Percentiles rank a stretch among this genome's conserved stretches.
phyloP scores from a whole-genome alignment of 2,113 vertebrate genomes.

The Nerophis ophidion region DNA sequence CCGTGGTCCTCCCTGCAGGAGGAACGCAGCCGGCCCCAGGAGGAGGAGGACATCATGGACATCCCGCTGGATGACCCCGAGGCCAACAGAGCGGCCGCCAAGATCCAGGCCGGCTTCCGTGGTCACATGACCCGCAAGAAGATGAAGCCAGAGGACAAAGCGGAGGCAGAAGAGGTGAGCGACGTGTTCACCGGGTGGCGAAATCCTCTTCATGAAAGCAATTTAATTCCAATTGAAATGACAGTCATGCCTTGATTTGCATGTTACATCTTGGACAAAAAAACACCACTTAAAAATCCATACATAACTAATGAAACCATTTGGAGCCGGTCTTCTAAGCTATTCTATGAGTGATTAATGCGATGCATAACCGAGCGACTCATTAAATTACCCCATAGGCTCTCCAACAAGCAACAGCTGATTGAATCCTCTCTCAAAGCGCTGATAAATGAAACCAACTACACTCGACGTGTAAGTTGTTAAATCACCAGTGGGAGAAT shows the following conservation, averaged over 20 bases:
- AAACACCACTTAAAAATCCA: constrained; percentile 28
- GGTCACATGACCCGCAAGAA: constrained; percentile 99
- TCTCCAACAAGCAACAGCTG: constrained; percentile 31
- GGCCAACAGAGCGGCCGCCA: constrained; percentile 93
- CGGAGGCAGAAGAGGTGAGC: constrained; percentile 81
- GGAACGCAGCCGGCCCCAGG: constrained; percentile 83
- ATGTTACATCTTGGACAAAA: background rate
- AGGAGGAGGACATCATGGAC: constrained; percentile 95
- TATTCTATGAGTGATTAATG: constrained; percentile 49
- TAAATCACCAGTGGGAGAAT: constrained; percentile 1
- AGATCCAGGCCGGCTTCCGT: constrained; percentile 97
- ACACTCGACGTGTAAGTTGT: background rate
- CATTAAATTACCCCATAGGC: constrained; percentile 48
- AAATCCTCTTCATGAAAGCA: constrained; percentile 18
- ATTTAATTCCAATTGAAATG: too few species aligned
- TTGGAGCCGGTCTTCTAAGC: constrained; percentile 28
- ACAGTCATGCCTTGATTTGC: constrained; percentile 1
- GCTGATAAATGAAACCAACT: constrained; percentile 31
- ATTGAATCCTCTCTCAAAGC: constrained; percentile 33
- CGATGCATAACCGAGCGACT: constrained; percentile 33
- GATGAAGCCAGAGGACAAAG: constrained; percentile 90
- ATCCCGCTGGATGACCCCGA: constrained; percentile 94
- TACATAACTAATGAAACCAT: constrained; percentile 47
- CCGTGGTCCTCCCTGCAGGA: constrained; percentile 66
- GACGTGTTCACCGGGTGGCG: constrained; percentile 55